These are phyloP conservation scores for Labeo calbasu DNA, from an alignment of 2,797 vertebrate genomes.

Conservation along the genomic window DNA sequence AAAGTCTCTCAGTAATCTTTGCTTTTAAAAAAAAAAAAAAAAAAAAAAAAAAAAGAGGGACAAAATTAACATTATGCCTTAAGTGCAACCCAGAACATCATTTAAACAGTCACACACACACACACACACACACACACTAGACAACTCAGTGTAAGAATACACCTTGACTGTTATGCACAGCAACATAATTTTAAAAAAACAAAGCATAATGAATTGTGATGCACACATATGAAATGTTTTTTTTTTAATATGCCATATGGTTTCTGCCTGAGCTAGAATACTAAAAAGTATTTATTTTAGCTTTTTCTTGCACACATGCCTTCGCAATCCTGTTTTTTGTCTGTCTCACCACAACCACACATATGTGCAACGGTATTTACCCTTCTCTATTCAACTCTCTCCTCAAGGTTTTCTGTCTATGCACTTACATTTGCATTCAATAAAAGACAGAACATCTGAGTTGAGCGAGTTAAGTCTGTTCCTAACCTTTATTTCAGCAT, in stretches of 20 bases:
- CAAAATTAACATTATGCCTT: neutral
- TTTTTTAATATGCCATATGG: slow-evolving; percentile 62
- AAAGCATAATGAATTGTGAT: slow-evolving; percentile 48
- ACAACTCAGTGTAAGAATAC: slow-evolving; percentile 67
- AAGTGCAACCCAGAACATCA: slow-evolving; percentile 3
- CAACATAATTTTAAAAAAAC: neutral
- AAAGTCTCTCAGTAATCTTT: neutral
- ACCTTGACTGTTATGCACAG: neutral
- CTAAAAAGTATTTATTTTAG: slow-evolving; percentile 52
- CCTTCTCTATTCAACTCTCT: neutral
- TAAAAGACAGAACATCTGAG: slow-evolving; percentile 4
- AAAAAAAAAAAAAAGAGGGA: neutral
- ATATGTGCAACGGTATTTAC: neutral
- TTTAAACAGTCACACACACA: slow-evolving; percentile 37
- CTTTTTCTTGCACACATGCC: neutral
- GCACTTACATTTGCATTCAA: slow-evolving; percentile 5
- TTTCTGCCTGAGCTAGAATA: slow-evolving; percentile 62
- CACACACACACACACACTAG: slow-evolving; percentile 36
- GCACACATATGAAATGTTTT: slow-evolving; percentile 45
- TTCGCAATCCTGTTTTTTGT: neutral
- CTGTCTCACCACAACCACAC: slow-evolving; percentile 1
- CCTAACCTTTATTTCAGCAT: slow-evolving; percentile 21
- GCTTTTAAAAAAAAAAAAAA: neutral
- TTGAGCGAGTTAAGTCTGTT: neutral
- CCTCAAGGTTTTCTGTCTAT: neutral